These are phyloP conservation scores for Metellina segmentata DNA, from an alignment of 2,888 invertebrate genomes.

Conservation along the genomic window DNA sequence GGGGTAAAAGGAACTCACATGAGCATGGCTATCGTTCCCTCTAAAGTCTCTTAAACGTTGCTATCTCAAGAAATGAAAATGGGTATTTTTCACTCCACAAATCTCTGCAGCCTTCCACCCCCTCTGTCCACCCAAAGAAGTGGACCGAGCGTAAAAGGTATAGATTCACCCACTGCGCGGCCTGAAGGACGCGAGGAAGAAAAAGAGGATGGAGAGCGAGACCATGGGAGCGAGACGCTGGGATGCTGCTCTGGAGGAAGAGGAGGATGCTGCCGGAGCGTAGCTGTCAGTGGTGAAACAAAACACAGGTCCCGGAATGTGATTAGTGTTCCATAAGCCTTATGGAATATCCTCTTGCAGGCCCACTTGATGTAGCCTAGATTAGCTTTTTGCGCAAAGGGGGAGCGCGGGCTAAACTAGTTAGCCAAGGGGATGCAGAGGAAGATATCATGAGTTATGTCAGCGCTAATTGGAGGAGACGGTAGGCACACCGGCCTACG, in stretches of 20 bases:
- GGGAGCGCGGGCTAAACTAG: conserved; percentile 8
- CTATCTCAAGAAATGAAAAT: too few species aligned
- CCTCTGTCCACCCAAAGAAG: not conserved
- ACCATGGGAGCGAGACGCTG: conserved; percentile 14
- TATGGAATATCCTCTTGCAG: conserved; percentile 66
- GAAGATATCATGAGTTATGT: conserved; percentile 77
- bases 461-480: conserved; percentile 75
- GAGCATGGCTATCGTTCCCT: too few species aligned
- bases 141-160: not conserved
- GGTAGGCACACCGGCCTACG: conserved; percentile 42
- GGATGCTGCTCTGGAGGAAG: too few species aligned
- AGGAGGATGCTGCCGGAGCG: conserved; percentile 36
- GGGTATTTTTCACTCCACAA: too few species aligned
- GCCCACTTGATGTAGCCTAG: conserved; percentile 60
- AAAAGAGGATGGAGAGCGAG: conserved; percentile 25
- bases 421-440: conserved; percentile 19
- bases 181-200: conserved; percentile 18
- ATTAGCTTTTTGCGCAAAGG: conserved; percentile 74
- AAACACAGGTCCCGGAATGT: conserved; percentile 75
- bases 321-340: conserved; percentile 77
- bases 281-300: conserved; percentile 75
- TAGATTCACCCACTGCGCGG: conserved; percentile 14
- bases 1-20: too few species aligned
- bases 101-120: too few species aligned
- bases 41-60: too few species aligned